Evolutionary conservation across 1,140 invertebrate species (phyloP), one percentile per base, ranked within the genome.

Genomic region (Apis laboriosa): DNA sequence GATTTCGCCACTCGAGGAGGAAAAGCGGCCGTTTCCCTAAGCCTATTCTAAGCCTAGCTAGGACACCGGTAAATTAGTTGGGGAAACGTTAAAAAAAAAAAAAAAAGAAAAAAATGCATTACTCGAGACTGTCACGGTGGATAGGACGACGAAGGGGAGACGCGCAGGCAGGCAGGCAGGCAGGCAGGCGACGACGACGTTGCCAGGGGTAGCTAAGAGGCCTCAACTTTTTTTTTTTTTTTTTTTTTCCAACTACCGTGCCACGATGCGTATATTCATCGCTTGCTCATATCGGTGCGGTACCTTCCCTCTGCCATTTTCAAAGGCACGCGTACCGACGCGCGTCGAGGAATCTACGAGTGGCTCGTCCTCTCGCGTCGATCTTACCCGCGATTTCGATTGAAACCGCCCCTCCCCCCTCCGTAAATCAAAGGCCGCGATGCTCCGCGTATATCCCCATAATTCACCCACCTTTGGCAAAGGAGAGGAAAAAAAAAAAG

Each of bases 341-440:
- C 74, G 80, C 51, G 64, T 64, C 71, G 28, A 15, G 56, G 43
- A 71, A 71, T 21, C 77, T 34, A 79, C 77, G 67, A 80, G 77
- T 75, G 66, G 76, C 67, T 77, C 77, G 60, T 84, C 74, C 83
- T 85, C 85, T 71, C 78, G 61, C 77, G 74, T 72, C 77, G 74
- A 83, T 86, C 81, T 83, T 82, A 56, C 71, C 67, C 56, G 67
- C 24, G 61, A 56, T 58, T 34, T 19, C 64, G 70, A 75, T 68
- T 53, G 68, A 61, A 64, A 55, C 55, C 58, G 49, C n/a, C 17
- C 24, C 17, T 19, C n/a, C 51, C 53, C 24, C 21, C 24, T 9
- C 15, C 55, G 70, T 70, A 64, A 79, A 80, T 80, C 77, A 63
- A 51, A 63, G 78, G 12, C 24, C 12, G 19, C 66, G 34, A 73